Conservation (phyloP, 2,797 vertebrate species). For the Gymnothorax javanicus region DNA sequence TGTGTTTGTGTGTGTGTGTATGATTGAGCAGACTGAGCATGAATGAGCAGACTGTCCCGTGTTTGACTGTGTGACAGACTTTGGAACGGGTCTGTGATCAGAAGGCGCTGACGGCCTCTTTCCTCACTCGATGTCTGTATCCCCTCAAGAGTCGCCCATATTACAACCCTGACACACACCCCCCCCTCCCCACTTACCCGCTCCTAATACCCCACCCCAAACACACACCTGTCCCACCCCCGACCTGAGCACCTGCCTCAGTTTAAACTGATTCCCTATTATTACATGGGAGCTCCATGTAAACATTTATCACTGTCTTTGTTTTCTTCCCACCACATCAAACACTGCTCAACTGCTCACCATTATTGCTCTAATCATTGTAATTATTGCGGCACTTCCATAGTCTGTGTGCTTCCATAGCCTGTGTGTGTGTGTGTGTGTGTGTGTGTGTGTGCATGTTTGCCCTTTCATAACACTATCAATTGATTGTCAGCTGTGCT, state of each 20-base stretch:
- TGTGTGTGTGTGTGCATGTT: constrained; percentile 6
- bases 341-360: no score
- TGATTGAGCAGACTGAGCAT: not conserved
- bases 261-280: not conserved
- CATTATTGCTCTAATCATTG: no score
- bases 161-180: not conserved
- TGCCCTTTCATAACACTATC: not conserved
- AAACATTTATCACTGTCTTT: not conserved
- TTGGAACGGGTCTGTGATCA: not conserved
- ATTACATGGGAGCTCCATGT: not conserved
- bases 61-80: not conserved
- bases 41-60: not conserved
- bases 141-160: not conserved
- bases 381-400: no score
- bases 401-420: no score
- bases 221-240: not conserved
- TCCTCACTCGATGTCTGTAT: not conserved
- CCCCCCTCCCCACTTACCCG: not conserved
- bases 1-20: not conserved
- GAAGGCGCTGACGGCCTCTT: not conserved
- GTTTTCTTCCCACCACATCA: no score
- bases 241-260: not conserved
- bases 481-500: no score
- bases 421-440: not conserved
- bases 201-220: not conserved